Conservation (phyloP, 2,888 invertebrate genomes). For the Drosophila greeni region DNA sequence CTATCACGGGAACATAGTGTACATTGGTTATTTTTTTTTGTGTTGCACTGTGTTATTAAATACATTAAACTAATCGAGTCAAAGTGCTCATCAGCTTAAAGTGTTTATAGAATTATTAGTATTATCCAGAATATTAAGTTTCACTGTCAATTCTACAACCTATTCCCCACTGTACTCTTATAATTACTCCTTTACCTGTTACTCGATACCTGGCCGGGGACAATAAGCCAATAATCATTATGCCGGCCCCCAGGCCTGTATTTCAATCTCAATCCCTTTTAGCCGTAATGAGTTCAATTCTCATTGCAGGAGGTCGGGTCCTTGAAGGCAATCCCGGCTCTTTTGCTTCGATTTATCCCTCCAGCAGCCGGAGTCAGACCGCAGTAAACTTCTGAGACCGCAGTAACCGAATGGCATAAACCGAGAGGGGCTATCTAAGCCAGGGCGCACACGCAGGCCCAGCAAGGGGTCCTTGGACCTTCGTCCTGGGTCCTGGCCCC, state of each 20-base stretch:
- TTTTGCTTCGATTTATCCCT: constrained; percentile 4
- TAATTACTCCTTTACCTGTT: constrained; percentile 13
- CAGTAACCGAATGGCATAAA: constrained; percentile 36
- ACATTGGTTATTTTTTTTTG: too few relatives aligned
- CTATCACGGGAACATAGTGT: too few relatives aligned
- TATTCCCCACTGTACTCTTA: neutral
- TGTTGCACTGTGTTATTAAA: too few relatives aligned
- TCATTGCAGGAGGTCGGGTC: constrained; percentile 24
- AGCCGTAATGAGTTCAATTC: constrained; percentile 39
- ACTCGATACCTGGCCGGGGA: neutral
- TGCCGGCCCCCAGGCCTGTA: constrained; percentile 1
- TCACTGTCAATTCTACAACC: neutral
- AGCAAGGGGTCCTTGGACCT: constrained; percentile 28
- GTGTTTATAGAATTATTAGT: neutral
- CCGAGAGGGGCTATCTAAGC: constrained; percentile 36
- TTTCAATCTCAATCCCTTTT: constrained; percentile 31
- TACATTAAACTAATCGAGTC: neutral
- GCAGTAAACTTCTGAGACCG: constrained; percentile 36
- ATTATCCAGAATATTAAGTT: neutral
- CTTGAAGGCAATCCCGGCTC: constrained; percentile 16
- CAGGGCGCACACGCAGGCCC: constrained; percentile 22
- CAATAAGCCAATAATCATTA: constrained; percentile 32
- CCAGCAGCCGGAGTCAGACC: constrained; percentile 22
- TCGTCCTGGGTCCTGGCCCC: constrained; percentile 18
- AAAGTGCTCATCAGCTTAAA: neutral